These are phyloP conservation scores for Tyrophagus putrescentiae DNA, from an alignment of 1,140 invertebrate species.

Conservation along the genomic window DNA sequence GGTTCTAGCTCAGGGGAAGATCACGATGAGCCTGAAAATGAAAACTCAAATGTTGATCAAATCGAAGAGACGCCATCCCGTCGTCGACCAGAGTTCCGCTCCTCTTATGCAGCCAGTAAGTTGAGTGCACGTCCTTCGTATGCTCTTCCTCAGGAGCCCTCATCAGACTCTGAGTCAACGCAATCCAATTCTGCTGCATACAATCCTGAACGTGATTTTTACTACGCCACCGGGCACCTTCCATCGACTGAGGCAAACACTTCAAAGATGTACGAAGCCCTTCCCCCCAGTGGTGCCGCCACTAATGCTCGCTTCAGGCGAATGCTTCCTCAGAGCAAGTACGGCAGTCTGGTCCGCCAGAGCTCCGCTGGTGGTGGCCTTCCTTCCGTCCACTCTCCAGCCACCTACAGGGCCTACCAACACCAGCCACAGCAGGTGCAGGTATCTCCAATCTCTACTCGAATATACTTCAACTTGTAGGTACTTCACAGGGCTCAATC, in stretches of 20 bases:
- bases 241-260: not conserved
- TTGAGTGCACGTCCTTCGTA: not conserved
- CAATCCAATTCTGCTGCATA: not conserved
- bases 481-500: too few species aligned
- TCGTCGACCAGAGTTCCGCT: not conserved
- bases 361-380: not conserved
- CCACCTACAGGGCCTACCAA: not conserved
- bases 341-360: not conserved
- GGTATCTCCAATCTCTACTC: conserved; percentile 5
- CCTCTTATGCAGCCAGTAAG: not conserved
- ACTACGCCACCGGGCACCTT: not conserved
- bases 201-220: conserved; percentile 9
- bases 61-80: not conserved
- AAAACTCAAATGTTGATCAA: not conserved
- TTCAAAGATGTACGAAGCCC: not conserved
- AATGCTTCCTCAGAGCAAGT: not conserved
- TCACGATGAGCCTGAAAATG: not conserved
- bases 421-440: not conserved
- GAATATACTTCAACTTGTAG: conserved; percentile 12
- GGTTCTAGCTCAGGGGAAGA: not conserved
- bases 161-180: not conserved
- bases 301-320: not conserved
- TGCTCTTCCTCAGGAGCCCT: not conserved
- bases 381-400: not conserved
- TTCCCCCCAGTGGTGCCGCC: not conserved